These are phyloP conservation scores for Callosobruchus maculatus DNA, from an alignment of 2,888 invertebrate genomes.

Conservation along the genomic window DNA sequence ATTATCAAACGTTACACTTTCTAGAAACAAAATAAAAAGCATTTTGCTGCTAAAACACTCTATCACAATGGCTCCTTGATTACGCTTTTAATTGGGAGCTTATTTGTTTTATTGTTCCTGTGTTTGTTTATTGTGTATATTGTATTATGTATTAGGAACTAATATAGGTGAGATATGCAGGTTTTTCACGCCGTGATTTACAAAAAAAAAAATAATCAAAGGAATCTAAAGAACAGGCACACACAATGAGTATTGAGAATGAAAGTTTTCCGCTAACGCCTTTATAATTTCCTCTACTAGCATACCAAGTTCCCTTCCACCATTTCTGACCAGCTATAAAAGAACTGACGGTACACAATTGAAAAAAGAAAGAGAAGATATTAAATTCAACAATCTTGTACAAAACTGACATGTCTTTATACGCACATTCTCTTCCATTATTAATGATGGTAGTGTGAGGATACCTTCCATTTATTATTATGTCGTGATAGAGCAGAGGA, in stretches of 20 bases:
- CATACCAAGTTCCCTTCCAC: not conserved
- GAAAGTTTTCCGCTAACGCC: not conserved
- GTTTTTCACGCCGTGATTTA: too few species aligned
- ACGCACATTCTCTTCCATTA: not conserved
- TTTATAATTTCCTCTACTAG: not conserved
- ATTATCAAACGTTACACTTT: too few species aligned
- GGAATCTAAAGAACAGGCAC: not conserved
- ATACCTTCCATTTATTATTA: not conserved
- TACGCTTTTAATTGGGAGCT: too few species aligned
- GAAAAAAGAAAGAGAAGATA: not conserved
- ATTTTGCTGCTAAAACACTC: too few species aligned
- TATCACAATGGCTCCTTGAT: too few species aligned
- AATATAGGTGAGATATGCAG: too few species aligned
- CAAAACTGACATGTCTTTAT: not conserved
- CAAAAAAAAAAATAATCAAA: not conserved
- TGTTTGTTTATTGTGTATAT: too few species aligned
- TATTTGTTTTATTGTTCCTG: too few species aligned
- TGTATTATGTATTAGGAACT: too few species aligned
- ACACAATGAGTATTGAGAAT: not conserved
- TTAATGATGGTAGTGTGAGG: not conserved
- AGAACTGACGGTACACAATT: not conserved
- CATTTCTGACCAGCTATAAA: not conserved
- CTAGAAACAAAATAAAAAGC: too few species aligned
- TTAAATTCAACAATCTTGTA: not conserved
- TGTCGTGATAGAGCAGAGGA: not conserved